A percentile compares a stretch with the other conserved stretches of the same genome.
These are phyloP conservation scores for Sebastes iracundus DNA, from an alignment of 2,797 vertebrate species.

Conservation along the genomic window DNA sequence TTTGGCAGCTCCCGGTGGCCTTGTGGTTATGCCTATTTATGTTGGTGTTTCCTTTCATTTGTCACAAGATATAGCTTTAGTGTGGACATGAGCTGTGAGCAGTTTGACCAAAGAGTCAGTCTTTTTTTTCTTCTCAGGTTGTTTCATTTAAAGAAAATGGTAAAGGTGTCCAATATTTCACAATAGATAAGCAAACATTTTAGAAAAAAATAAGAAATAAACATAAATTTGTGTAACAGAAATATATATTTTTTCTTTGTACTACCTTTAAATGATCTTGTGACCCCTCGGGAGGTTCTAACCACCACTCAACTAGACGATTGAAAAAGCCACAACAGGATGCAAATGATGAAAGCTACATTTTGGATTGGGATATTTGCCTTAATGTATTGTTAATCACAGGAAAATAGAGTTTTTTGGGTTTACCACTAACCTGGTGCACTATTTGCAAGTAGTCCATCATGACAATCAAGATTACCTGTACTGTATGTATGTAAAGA, in stretches of 20 bases:
- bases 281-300: neutral
- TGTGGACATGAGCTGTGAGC: neutral
- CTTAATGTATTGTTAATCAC: too few species aligned
- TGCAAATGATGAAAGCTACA: neutral
- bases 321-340: neutral
- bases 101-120: neutral
- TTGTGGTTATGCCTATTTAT: neutral
- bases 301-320: neutral
- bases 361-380: neutral
- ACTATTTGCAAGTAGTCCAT: neutral
- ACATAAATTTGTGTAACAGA: neutral
- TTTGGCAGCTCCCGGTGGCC: neutral
- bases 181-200: neutral
- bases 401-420: neutral
- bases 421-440: neutral
- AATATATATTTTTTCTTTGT: neutral
- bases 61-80: neutral
- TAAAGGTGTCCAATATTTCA: neutral
- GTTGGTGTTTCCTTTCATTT: neutral
- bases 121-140: too few species aligned
- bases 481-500: neutral
- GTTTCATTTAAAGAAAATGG: too few species aligned
- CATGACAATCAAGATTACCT: neutral
- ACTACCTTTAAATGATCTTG: neutral
- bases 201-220: neutral